These are phyloP conservation scores for Ctenicera cuprea DNA, from an alignment of 2,888 invertebrate species.

Conservation along the genomic window DNA sequence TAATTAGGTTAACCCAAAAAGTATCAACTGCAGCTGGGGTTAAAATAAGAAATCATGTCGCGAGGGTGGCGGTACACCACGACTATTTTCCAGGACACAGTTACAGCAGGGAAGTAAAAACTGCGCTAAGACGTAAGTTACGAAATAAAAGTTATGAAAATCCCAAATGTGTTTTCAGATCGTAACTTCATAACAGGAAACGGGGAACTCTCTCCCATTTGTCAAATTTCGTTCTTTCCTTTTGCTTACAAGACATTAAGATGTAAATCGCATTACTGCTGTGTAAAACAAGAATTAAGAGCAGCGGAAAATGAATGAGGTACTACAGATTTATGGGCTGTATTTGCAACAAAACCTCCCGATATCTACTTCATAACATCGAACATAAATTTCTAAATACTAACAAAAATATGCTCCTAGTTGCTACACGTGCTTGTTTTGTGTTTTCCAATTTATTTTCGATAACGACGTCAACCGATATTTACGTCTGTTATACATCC, in stretches of 20 bases:
- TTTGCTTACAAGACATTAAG: constrained; percentile 44
- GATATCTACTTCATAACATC: constrained; percentile 13
- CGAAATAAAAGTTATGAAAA: constrained; percentile 55
- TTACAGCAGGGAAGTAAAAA: constrained; percentile 55
- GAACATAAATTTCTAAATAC: constrained; percentile 16
- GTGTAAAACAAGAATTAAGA: constrained; percentile 34
- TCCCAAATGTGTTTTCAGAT: constrained; percentile 57
- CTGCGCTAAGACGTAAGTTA: constrained; percentile 52
- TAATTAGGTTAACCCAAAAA: constrained; percentile 20
- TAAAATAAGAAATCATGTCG: constrained; percentile 25
- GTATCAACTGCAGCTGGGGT: constrained; percentile 30
- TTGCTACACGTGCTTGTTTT: constrained; percentile 1
- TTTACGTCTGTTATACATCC: not conserved
- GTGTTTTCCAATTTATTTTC: constrained; percentile 11
- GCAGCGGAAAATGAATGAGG: constrained; percentile 25
- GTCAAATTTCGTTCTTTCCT: constrained; percentile 55
- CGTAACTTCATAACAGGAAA: constrained; percentile 55
- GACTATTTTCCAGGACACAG: constrained; percentile 40
- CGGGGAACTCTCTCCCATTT: constrained; percentile 56
- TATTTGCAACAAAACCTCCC: constrained; percentile 1
- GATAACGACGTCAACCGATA: constrained; percentile 18
- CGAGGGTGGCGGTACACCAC: not conserved
- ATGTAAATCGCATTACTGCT: constrained; percentile 40
- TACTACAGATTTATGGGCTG: constrained; percentile 18
- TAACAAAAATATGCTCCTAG: not conserved